These are phyloP conservation scores for Trochalopteron elliotii DNA, from an alignment of 2,113 vertebrate species.

Conservation along the genomic window DNA sequence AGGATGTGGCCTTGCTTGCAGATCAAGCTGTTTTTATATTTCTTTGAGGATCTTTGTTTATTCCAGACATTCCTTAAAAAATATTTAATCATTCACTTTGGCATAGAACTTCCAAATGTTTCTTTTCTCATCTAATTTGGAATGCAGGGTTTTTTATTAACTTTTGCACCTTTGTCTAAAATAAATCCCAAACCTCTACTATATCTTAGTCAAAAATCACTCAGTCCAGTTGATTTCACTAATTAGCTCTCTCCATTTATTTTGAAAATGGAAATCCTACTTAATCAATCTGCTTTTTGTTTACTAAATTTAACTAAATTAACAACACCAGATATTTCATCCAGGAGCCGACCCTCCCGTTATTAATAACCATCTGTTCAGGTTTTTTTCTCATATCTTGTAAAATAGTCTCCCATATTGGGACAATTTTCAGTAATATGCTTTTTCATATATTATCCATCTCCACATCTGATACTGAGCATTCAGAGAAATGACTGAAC, in stretches of 20 bases:
- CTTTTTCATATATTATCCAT: not conserved
- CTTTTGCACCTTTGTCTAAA: conserved; percentile 8
- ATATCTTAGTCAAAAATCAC: not conserved
- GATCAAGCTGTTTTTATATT: not conserved
- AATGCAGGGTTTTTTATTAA: not conserved
- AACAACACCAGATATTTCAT: conserved; percentile 43
- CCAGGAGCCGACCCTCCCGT: not conserved
- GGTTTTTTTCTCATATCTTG: not conserved
- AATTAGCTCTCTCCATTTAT: conserved; percentile 35
- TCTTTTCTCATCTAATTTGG: not conserved
- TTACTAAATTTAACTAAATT: conserved; percentile 50
- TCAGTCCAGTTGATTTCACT: conserved; percentile 28
- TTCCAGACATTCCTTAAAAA: not conserved
- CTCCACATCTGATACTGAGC: conserved; percentile 10
- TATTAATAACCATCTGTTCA: conserved; percentile 46
- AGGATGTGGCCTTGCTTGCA: not conserved
- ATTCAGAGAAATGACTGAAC: not conserved
- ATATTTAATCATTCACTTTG: not conserved
- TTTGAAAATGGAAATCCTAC: conserved; percentile 52
- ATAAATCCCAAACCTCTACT: not conserved
- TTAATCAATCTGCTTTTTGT: conserved; percentile 43
- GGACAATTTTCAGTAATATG: not conserved
- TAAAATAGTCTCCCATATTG: not conserved
- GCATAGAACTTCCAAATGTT: not conserved
- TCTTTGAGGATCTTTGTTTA: not conserved